Evolutionary conservation across 1,140 invertebrate genomes (phyloP), one percentile per base, ranked within the genome.

Genomic region (Drusus annulatus): DNA sequence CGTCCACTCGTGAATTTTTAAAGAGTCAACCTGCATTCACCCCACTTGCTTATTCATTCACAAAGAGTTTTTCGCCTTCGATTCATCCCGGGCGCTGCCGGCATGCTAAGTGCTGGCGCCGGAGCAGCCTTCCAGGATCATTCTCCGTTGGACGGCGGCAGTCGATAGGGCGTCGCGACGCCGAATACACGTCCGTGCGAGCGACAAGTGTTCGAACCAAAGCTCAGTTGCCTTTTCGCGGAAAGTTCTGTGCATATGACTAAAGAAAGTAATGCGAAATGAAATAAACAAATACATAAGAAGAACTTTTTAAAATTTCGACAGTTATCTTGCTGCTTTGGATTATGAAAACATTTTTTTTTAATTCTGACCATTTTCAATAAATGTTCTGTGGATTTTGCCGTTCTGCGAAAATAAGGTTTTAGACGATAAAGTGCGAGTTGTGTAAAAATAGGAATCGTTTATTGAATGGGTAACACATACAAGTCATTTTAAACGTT

Each of bases 91-190:
- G 6, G 25, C 28, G 28, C 62, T 65, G 21, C 25, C 62, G 62
- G 62, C 62, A 28, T 16, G 62, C 62, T 31, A 28, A 65, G 62
- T 31, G 62, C 21, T 56, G 50, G 50, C 71, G 62, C 25, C 63
- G 63, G 63, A 17, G n/a, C 63, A 36, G 63, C 56, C 56, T 60
- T 19, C 56, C 17, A 65, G 62, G 62, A 65, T 65, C 62, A 65
- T 28, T 25, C 28, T 65, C 21, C 23, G 52, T 21, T 54, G n/a
- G 54, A 60, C 31, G 74, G 23, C 56, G 54, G 19, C 74, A 76
- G 74, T 76, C 74, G 74, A 62, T 60, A 62, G 74, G 74, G 56
- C 56, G 74, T 4, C 74, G 74, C 74, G 74, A 76, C 74, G 74
- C 74, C 56, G 54, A 21, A 5, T 25, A 56, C 25, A 62, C 74